Base-by-base conservation (phyloP, 2,888 invertebrate genomes). In the Mycalesis mineus region DNA sequence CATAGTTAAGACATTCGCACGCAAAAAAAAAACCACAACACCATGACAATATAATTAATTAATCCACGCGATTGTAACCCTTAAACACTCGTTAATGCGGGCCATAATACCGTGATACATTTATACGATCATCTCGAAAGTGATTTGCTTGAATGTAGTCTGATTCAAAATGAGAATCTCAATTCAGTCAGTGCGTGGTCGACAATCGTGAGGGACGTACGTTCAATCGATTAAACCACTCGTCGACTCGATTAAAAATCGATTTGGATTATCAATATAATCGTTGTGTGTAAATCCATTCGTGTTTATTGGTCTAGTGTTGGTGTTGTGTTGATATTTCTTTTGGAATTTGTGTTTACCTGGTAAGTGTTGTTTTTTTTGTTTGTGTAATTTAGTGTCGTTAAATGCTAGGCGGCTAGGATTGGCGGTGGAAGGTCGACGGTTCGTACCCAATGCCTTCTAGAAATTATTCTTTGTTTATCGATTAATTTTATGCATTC, bases 361-460 rank as follows among this genome's bases (percentile, higher is more conserved):
- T 39, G 64, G 59, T 61, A 59, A 59, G 62, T 60, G 39, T 42
- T 44, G 40, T 42, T 15, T 47, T 14, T 0, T n/a, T 7, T 11
- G n/a, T 29, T 1, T 15, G 31, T 33, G 47, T 15, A 31, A 8
- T 33, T 47, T 33, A 8, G 15, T 33, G 31, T 47, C 28, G 31
- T 47, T 47, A 15, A 47, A 22, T 14, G 22, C 8, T 37, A 14
- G 40, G 15, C 28, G 14, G 41, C 40, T 51, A 51, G 51, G 15
- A 58, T 59, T 50, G 54, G 58, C 14, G 17, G 36, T 29, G 54
- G 60, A 63, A 65, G 65, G 66, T 58, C 65, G 49, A 40, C 47
- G 14, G 28, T 62, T 58, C 50, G 28, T 44, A 50, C 58, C 62
- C 60, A 55, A 57, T 55, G 54, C 48, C 41, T 15, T 42, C 31